Conservation (phyloP, 1,140 invertebrate species). For the Drosophila lini region DNA sequence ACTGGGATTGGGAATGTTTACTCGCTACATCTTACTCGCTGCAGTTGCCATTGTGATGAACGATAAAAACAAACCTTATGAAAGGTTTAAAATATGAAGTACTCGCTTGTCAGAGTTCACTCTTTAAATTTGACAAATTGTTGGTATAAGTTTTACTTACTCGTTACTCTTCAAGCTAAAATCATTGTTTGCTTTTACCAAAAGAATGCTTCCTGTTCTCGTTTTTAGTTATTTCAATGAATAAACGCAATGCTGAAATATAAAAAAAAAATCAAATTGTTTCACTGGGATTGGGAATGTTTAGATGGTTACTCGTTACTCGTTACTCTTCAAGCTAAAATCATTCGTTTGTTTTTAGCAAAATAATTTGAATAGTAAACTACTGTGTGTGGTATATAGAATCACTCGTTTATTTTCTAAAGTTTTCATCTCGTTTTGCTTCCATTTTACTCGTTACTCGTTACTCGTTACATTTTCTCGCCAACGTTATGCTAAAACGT, state of each 20-base stretch:
- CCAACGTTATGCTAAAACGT: conserved; percentile 22
- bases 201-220: conserved; percentile 6
- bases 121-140: too few species aligned
- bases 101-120: too few species aligned
- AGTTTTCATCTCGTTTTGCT: conserved; percentile 25
- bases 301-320: not conserved
- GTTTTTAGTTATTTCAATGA: conserved; percentile 35
- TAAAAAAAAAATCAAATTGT: not conserved
- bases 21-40: not conserved
- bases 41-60: not conserved
- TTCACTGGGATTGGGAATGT: not conserved
- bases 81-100: too few species aligned
- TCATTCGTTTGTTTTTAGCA: not conserved
- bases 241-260: conserved; percentile 39
- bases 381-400: conserved; percentile 62
- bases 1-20: not conserved
- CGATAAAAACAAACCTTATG: too few species aligned
- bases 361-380: not conserved
- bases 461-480: conserved; percentile 10
- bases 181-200: too few species aligned
- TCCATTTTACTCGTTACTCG: conserved; percentile 33
- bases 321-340: not conserved
- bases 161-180: too few species aligned
- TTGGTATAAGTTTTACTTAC: too few species aligned
- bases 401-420: conserved; percentile 77